phyloP scores from a whole-genome alignment of 2,113 vertebrate genomes.

The Neofelis nebulosa region DNA sequence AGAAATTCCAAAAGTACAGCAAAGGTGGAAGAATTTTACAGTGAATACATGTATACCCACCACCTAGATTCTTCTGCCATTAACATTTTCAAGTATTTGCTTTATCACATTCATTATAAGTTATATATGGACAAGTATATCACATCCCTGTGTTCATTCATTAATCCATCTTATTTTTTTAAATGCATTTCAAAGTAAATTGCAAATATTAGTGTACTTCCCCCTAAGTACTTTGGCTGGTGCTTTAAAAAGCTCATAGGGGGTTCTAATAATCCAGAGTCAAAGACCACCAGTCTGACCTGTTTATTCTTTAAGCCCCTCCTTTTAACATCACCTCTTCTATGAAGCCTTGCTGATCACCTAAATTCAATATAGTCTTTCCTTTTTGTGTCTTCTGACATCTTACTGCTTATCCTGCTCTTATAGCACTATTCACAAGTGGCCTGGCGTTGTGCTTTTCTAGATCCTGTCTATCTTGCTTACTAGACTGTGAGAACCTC shows the following conservation, averaged over 20 bases:
- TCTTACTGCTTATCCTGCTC: neutral
- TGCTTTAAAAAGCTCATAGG: conserved; percentile 26
- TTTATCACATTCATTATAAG: conserved; percentile 12
- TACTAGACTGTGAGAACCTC: neutral
- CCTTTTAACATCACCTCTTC: neutral
- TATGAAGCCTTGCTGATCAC: neutral
- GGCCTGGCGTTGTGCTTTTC: conserved; percentile 1
- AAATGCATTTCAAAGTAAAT: conserved; percentile 29
- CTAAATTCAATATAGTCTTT: neutral
- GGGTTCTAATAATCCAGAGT: neutral
- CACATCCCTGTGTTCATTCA: neutral
- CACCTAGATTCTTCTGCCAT: neutral
- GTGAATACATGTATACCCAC: neutral
- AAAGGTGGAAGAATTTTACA: neutral
- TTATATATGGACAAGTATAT: neutral
- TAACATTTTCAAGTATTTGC: neutral
- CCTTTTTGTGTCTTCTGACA: neutral
- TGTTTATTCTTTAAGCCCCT: neutral
- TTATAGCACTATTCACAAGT: neutral
- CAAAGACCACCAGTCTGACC: conserved; percentile 9
- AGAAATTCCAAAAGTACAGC: conserved; percentile 4
- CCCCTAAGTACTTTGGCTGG: neutral
- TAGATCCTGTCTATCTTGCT: neutral
- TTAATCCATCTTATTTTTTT: neutral
- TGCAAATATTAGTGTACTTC: neutral